Conservation (phyloP, 2,113 vertebrate genomes). For the Nipponia nippon region DNA sequence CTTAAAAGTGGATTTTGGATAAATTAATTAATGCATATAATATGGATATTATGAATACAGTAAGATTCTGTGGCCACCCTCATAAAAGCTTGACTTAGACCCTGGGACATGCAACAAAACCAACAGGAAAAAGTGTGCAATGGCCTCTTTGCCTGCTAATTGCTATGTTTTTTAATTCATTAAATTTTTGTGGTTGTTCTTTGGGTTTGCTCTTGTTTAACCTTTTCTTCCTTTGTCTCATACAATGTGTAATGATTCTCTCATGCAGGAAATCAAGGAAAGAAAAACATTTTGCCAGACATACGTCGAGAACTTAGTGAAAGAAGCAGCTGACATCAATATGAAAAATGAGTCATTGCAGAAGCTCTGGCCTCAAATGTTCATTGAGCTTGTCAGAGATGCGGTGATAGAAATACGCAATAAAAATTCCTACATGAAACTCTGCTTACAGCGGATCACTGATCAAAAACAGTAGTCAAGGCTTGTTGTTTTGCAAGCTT, state of each 20-base stretch:
- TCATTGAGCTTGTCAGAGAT: slow-evolving; percentile 92
- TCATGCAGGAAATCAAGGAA: slow-evolving; percentile 73
- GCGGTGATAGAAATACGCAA: slow-evolving; percentile 90
- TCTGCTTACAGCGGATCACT: slow-evolving; percentile 82
- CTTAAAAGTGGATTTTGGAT: background rate
- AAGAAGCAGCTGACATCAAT: slow-evolving; percentile 86
- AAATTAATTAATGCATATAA: background rate
- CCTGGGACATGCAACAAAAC: background rate
- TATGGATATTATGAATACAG: background rate
- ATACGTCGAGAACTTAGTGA: slow-evolving; percentile 84
- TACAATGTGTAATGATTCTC: background rate
- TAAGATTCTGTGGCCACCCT: background rate
- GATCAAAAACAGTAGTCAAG: slow-evolving; percentile 65
- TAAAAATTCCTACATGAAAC: slow-evolving; percentile 81
- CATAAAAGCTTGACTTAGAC: background rate
- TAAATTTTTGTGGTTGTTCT: background rate
- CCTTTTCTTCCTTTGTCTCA: background rate
- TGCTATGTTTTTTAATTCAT: background rate
- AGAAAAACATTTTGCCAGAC: slow-evolving; percentile 79
- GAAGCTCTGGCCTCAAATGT: slow-evolving; percentile 95
- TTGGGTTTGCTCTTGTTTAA: background rate
- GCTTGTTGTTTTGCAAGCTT: background rate
- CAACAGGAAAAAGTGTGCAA: background rate
- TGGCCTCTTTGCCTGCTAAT: background rate
- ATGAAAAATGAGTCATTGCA: slow-evolving; percentile 89